These are phyloP conservation scores for Girardinichthys multiradiatus DNA, from an alignment of 2,113 vertebrate species.

Conservation along the genomic window DNA sequence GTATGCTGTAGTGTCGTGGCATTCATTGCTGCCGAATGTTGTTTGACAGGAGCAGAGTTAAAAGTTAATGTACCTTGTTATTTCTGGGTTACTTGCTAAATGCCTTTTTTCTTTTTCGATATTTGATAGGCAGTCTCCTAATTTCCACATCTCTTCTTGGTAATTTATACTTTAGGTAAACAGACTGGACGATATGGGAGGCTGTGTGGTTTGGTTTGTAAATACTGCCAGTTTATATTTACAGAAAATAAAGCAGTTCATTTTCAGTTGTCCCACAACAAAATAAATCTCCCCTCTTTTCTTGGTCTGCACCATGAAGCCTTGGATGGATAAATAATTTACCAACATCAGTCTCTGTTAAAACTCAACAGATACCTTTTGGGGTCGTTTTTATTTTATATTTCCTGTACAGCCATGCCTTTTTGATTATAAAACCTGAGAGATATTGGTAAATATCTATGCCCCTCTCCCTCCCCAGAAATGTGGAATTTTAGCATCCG, in stretches of 20 bases:
- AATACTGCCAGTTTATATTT: conserved; percentile 37
- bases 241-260: conserved; percentile 29
- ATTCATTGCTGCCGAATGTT: conserved; percentile 79
- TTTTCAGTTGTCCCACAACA: conserved; percentile 14
- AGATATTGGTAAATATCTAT: not conserved
- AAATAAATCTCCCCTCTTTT: conserved; percentile 20
- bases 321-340: conserved; percentile 26
- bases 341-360: conserved; percentile 27
- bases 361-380: conserved; percentile 57
- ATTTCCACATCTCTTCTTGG: conserved; percentile 45
- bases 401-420: conserved; percentile 44
- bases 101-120: conserved; percentile 31
- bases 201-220: conserved; percentile 66
- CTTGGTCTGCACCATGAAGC: conserved; percentile 46
- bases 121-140: conserved; percentile 16
- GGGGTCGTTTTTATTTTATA: conserved; percentile 4
- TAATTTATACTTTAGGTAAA: conserved; percentile 38
- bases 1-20: conserved; percentile 91
- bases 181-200: conserved; percentile 46
- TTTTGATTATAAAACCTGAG: conserved; percentile 40
- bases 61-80: conserved; percentile 89
- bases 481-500: conserved; percentile 29
- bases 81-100: conserved; percentile 92
- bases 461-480: conserved; percentile 8
- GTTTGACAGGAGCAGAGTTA: conserved; percentile 83